Percentiles rank a stretch among this genome's conserved stretches.
phyloP scores from a whole-genome alignment of 2,797 vertebrate species.

The Hylomyscus alleni region DNA sequence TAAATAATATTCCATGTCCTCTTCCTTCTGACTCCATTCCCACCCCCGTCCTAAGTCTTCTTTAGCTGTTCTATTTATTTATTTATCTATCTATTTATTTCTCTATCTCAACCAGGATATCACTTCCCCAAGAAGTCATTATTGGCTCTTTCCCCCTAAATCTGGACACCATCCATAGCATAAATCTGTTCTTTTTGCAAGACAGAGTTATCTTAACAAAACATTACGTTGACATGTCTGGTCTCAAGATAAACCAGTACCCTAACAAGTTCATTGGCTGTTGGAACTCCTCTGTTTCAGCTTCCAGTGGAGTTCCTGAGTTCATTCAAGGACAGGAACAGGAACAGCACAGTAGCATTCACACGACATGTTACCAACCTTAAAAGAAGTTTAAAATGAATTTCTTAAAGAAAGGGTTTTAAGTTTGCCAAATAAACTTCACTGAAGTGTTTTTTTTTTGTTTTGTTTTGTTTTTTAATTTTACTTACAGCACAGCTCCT shows the following conservation, averaged over 20 bases:
- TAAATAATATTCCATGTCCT: too few species aligned
- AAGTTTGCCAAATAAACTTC: background rate
- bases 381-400: slow-evolving; percentile 9
- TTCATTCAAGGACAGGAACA: background rate
- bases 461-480: background rate
- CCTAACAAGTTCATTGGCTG: background rate
- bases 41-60: background rate
- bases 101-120: background rate
- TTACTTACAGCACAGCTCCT: background rate
- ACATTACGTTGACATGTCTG: background rate
- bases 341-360: background rate
- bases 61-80: background rate
- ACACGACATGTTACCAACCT: background rate
- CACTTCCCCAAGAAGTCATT: background rate
- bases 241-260: background rate
- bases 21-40: background rate
- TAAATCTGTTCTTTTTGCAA: background rate
- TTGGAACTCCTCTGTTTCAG: background rate
- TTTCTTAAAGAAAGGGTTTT: slow-evolving; percentile 27
- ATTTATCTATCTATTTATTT: background rate
- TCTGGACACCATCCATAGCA: background rate
- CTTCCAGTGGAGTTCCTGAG: background rate
- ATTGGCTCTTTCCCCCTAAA: background rate
- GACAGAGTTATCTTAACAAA: background rate
- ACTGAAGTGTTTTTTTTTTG: too few species aligned